phyloP scores from a whole-genome alignment of 2,797 vertebrate species.

The Paguma larvata region DNA sequence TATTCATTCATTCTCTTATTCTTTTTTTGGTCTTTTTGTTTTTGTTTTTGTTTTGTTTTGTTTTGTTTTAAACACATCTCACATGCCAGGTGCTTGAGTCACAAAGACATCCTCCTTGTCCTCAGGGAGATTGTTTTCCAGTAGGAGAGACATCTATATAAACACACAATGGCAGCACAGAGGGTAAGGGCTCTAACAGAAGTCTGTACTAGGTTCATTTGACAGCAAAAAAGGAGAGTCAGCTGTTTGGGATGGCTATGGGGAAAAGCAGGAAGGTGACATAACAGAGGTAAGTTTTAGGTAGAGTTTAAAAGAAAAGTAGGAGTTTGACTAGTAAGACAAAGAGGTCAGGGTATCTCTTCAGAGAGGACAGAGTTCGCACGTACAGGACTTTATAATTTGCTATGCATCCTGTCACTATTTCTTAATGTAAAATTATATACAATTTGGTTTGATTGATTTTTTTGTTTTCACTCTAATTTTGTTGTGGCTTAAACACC shows the following conservation, averaged over 20 bases:
- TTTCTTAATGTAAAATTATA: slow-evolving; percentile 18
- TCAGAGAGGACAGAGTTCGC: background rate
- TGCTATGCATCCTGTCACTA: background rate
- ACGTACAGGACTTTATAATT: background rate
- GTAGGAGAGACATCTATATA: background rate
- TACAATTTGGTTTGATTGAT: background rate
- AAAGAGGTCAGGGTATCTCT: background rate
- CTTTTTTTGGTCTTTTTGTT: background rate
- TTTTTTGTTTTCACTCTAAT: slow-evolving; percentile 33
- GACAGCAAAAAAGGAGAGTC: background rate
- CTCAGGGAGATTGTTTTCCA: background rate
- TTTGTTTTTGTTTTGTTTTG: background rate
- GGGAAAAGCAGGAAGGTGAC: background rate
- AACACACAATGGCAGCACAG: background rate
- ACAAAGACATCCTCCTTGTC: background rate
- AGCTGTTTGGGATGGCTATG: background rate
- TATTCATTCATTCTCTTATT: background rate
- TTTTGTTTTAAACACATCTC: background rate
- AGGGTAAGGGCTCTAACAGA: background rate
- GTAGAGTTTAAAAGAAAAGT: slow-evolving; percentile 1
- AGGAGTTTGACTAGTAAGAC: background rate
- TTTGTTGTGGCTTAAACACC: slow-evolving; percentile 52
- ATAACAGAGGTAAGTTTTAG: background rate
- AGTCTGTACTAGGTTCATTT: background rate
- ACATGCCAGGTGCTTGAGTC: background rate